These are phyloP conservation scores for Chrysotoxum bicinctum DNA, from an alignment of 2,888 invertebrate species.

Conservation along the genomic window DNA sequence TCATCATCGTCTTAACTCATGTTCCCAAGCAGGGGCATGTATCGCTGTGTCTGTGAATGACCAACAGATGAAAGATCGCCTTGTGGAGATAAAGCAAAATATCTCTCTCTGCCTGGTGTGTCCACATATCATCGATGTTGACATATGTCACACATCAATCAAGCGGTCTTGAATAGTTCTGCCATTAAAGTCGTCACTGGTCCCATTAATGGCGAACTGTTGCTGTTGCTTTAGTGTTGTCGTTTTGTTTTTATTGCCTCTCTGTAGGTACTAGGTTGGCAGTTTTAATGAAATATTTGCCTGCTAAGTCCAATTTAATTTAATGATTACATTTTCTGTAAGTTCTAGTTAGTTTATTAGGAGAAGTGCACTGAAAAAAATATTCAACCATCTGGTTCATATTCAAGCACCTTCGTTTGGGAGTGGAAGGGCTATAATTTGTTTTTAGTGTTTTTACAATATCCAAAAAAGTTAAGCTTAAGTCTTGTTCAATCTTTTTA, in stretches of 20 bases:
- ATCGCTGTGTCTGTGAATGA: not conserved
- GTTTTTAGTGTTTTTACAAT: no score
- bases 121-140: slow-evolving; percentile 72
- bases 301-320: not conserved
- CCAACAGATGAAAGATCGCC: slow-evolving; percentile 48
- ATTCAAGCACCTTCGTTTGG: no score
- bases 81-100: slow-evolving; percentile 61
- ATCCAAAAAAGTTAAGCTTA: no score
- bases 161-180: slow-evolving; percentile 43
- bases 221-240: not conserved
- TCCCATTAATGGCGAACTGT: slow-evolving; percentile 27
- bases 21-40: slow-evolving; percentile 36
- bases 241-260: not conserved
- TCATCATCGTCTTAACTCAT: slow-evolving; percentile 34
- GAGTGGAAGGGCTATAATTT: no score
- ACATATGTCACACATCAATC: slow-evolving; percentile 73
- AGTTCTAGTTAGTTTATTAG: not conserved
- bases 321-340: not conserved
- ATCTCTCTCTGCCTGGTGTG: slow-evolving; percentile 51
- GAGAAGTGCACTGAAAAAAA: no score
- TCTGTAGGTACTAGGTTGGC: not conserved
- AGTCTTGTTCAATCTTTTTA: no score
- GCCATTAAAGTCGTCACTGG: slow-evolving; percentile 41
- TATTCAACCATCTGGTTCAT: no score
- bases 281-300: slow-evolving; percentile 9